These are phyloP conservation scores for Drosophila formosana DNA, from an alignment of 2,888 invertebrate genomes.

Conservation along the genomic window DNA sequence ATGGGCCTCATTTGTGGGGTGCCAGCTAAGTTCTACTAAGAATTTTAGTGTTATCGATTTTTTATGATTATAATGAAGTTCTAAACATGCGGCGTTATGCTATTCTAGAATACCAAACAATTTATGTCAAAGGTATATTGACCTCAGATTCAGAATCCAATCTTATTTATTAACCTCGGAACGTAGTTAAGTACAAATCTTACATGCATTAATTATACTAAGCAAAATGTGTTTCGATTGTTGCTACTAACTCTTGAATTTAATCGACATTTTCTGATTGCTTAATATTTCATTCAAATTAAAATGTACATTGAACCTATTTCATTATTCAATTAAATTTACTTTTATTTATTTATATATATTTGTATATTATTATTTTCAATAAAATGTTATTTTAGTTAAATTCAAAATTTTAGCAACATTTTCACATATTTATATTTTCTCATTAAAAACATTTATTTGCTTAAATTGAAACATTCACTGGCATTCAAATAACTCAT, in stretches of 20 bases:
- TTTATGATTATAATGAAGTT: conserved; percentile 11
- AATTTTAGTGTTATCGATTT: conserved; percentile 34
- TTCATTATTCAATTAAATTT: too few relatives aligned
- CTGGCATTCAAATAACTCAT: conserved; percentile 47
- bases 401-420: not conserved
- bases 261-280: not conserved
- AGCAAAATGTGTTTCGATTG: not conserved
- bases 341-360: not conserved
- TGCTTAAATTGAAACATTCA: not conserved
- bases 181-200: not conserved
- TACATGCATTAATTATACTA: not conserved
- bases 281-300: too few relatives aligned
- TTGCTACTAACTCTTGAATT: not conserved
- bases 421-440: not conserved
- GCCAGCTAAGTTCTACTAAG: conserved; percentile 10
- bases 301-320: too few relatives aligned
- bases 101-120: not conserved
- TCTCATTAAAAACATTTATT: not conserved
- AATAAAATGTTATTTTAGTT: not conserved
- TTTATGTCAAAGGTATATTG: conserved; percentile 2
- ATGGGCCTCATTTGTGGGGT: conserved; percentile 16
- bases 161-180: not conserved
- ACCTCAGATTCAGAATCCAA: not conserved
- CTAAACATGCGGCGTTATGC: not conserved
- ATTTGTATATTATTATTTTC: not conserved